Evolutionary conservation across 2,113 vertebrate species (phyloP).

Genomic region (Hydrolagus affinis): DNA sequence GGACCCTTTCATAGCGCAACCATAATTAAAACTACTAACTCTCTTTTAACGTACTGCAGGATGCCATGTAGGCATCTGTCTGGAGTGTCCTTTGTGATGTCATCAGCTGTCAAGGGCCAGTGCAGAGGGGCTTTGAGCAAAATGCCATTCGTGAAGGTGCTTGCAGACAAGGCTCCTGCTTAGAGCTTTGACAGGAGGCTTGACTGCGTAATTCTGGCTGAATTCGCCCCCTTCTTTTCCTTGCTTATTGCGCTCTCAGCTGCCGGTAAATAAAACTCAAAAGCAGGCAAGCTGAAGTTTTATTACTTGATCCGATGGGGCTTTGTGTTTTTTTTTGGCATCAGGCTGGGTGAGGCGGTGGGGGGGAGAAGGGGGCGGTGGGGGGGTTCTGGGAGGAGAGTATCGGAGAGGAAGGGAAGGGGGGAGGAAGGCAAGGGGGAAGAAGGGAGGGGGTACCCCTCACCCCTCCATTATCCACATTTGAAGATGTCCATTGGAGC

Average conservation of each 20-base stretch:
- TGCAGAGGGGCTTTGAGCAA: slow-evolving; percentile 65
- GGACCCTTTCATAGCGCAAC: slow-evolving; percentile 73
- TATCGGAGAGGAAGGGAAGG: too few species aligned
- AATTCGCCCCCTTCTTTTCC: slow-evolving; percentile 72
- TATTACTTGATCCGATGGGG: slow-evolving; percentile 65
- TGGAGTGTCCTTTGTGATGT: slow-evolving; percentile 80
- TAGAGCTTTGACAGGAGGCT: slow-evolving; percentile 65
- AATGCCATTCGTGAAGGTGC: slow-evolving; percentile 73
- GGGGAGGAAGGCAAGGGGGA: too few species aligned
- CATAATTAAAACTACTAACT: slow-evolving; percentile 83
- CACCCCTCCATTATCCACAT: slow-evolving; percentile 50
- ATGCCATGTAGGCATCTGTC: slow-evolving; percentile 78
- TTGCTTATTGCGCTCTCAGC: slow-evolving; percentile 50
- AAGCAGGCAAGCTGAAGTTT: slow-evolving; percentile 61
- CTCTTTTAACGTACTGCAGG: slow-evolving; percentile 82
- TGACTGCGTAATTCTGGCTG: slow-evolving; percentile 69
- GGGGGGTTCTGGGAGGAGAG: too few species aligned
- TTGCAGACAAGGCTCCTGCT: slow-evolving; percentile 70
- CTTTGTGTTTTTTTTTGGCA: slow-evolving; percentile 69
- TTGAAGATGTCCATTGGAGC: slow-evolving; percentile 69
- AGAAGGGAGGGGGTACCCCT: slow-evolving; percentile 49
- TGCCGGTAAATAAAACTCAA: slow-evolving; percentile 72
- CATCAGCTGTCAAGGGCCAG: slow-evolving; percentile 73
- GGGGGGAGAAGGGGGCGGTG: too few species aligned
- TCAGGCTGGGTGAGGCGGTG: too few species aligned